Base-by-base conservation (phyloP, 92 coral and sea anemone species). In the Bergia puertoricense region DNA sequence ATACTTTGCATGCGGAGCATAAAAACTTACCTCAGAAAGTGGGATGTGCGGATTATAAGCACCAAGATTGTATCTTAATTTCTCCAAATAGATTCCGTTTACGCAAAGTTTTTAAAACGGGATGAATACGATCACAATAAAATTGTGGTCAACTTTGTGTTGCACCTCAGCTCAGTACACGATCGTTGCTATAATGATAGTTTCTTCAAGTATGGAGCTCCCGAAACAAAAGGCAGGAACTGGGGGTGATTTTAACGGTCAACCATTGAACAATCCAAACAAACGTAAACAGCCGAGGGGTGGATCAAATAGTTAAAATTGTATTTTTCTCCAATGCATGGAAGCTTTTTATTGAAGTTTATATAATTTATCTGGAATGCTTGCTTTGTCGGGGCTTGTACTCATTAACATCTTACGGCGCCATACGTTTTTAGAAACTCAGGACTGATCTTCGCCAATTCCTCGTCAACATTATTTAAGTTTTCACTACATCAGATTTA, bases 231-330 rank as follows among this genome's bases (percentile, higher is more conserved):
- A 72, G 87, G 15, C 78, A 54, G 78, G 87, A 69, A 84, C 87
- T 84, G 87, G 78, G 74, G 79, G 69, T 23, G 69, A 84, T 69
- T 48, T 71, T n/a, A 71, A 46, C 62, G 57, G 78, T 71, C 22
- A 48, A 38, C 22, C 87, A 45, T 50, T 73, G 78, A 84, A 84
- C 87, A 46, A 84, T 84, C 87, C 14, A 46, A 68, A 48, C 22
- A 84, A 84, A 66, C 79, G 78, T 84, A 84, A 84, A 84, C 87
- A 84, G 87, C 87, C 87, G 78, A 84, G 79, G 87, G 87, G 87
- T 84, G 78, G 79, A 84, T 84, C 86, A 48, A 84, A 84, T 71
- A 71, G 87, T 71, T 84, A 43, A 54, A 69, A 84, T 71, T 13
- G 72, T 45, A 30, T 84, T 84, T 80, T 62, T 81, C 74, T 62